These are phyloP conservation scores for Neolamprologus sp. DNA, from an alignment of 2,113 vertebrate genomes.

Conservation along the genomic window DNA sequence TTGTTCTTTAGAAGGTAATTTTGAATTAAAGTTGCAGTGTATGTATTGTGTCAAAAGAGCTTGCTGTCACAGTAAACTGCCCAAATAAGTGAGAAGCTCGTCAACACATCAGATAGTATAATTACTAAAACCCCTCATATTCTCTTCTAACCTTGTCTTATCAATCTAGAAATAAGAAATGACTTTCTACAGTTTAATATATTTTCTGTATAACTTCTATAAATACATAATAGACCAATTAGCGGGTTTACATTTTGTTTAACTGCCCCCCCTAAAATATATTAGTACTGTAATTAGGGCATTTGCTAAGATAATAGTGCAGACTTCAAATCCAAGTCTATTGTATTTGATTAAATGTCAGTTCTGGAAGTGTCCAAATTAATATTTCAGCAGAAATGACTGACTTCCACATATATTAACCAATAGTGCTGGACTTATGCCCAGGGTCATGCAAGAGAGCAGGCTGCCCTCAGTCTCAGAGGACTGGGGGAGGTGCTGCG, in stretches of 20 bases:
- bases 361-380: conserved; percentile 5
- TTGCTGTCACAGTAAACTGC: background rate
- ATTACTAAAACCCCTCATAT: background rate
- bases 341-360: background rate
- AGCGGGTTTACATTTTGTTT: background rate
- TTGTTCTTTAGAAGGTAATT: background rate
- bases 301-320: background rate
- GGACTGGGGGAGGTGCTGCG: background rate
- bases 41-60: background rate
- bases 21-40: background rate
- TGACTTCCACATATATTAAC: conserved; percentile 24
- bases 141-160: background rate
- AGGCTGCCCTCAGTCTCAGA: conserved; percentile 12
- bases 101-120: background rate
- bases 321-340: background rate
- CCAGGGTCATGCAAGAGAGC: conserved; percentile 27
- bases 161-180: background rate
- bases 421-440: conserved; percentile 13
- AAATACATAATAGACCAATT: background rate
- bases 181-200: background rate
- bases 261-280: background rate
- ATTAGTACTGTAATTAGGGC: background rate
- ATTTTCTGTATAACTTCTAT: background rate
- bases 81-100: background rate
- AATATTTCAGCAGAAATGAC: conserved; percentile 40